phyloP scores from a whole-genome alignment of 2,113 vertebrate species.

The Crotalus helleri region DNA sequence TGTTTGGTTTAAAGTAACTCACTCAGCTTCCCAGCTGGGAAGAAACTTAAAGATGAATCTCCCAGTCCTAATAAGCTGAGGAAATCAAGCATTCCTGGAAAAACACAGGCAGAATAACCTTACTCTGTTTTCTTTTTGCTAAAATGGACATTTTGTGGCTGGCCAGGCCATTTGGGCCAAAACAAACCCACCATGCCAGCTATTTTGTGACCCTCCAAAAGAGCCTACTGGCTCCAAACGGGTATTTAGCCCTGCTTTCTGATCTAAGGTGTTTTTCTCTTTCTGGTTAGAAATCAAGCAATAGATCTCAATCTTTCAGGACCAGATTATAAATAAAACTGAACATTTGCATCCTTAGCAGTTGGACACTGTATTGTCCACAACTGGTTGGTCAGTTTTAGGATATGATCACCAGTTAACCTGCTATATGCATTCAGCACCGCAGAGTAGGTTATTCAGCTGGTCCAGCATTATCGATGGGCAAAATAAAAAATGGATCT shows the following conservation, averaged over 20 bases:
- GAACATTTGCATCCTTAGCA: not conserved
- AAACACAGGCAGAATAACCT: not conserved
- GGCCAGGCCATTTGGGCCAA: not conserved
- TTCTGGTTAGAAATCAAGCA: not conserved
- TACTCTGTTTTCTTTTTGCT: not conserved
- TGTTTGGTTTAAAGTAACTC: not conserved
- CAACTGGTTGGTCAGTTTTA: not conserved
- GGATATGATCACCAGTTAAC: not conserved
- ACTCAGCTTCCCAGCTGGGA: not conserved
- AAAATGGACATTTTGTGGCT: not conserved
- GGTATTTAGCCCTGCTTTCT: not conserved
- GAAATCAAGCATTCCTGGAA: not conserved
- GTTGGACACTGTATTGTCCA: not conserved
- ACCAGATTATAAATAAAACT: not conserved
- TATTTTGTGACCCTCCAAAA: not conserved
- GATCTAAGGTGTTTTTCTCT: not conserved
- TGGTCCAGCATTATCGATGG: not conserved
- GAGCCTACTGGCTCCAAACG: not conserved
- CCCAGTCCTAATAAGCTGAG: not conserved
- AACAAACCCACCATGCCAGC: not conserved
- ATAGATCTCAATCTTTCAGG: not conserved
- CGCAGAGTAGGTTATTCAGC: too few relatives aligned
- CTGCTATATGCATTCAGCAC: not conserved
- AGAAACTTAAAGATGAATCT: not conserved
- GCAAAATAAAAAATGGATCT: not conserved